A percentile compares a stretch with the other conserved stretches of the same genome.
Evolutionary conservation across 2,797 vertebrate species (phyloP).

Genomic region (Esox lucius): DNA sequence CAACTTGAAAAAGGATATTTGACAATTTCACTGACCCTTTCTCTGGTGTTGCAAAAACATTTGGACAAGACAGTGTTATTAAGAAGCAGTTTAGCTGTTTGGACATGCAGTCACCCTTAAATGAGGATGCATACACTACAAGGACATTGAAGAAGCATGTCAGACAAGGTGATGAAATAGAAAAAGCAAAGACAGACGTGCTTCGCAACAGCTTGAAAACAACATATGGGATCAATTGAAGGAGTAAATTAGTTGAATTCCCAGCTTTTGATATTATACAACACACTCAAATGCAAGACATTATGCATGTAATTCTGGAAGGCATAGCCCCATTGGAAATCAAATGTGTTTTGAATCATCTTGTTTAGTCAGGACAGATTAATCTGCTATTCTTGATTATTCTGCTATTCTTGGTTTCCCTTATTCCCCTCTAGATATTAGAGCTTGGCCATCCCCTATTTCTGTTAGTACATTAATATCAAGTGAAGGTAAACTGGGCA

Average conservation of each 20-base stretch:
- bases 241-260: slow-evolving; percentile 16
- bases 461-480: slow-evolving; percentile 5
- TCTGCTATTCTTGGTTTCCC: no score
- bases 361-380: no score
- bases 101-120: not conserved
- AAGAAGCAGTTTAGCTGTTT: no score
- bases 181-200: slow-evolving; percentile 23
- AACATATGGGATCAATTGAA: slow-evolving; percentile 8
- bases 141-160: slow-evolving; percentile 15
- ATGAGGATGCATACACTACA: slow-evolving; percentile 17
- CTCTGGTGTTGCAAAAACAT: no score
- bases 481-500: slow-evolving; percentile 7
- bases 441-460: slow-evolving; percentile 22
- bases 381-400: no score
- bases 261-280: slow-evolving; percentile 8
- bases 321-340: no score
- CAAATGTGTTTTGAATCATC: no score
- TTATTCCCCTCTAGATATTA: slow-evolving; percentile 22
- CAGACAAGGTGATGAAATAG: slow-evolving; percentile 20
- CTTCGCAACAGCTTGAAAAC: slow-evolving; percentile 10
- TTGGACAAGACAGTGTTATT: no score
- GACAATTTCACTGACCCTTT: no score
- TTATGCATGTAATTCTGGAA: no score
- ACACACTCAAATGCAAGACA: no score
- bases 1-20: slow-evolving; percentile 11